Percentiles rank a stretch among this genome's conserved stretches.
These are phyloP conservation scores for Apostichopus leukothele DNA, from an alignment of 53 echinoderm and acorn worm genomes.

Conservation along the genomic window DNA sequence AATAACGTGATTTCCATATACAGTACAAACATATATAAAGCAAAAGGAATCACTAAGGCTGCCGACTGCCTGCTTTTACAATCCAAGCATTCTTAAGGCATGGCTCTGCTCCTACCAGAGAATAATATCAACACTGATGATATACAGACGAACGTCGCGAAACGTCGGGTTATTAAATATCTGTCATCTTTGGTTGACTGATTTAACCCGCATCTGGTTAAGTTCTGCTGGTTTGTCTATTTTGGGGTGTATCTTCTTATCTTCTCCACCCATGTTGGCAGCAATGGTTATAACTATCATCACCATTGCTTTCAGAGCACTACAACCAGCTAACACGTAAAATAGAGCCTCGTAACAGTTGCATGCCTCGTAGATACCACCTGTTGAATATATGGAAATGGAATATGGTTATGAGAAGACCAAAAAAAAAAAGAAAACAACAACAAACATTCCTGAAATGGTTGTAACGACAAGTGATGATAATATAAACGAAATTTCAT, in stretches of 20 bases:
- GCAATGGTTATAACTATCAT: background rate
- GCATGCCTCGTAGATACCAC: background rate
- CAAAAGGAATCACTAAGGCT: too few species aligned
- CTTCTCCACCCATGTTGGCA: background rate
- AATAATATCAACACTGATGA: background rate
- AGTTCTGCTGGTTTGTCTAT: background rate
- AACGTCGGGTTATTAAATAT: background rate
- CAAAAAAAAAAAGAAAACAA: background rate
- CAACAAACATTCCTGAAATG: background rate
- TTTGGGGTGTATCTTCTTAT: background rate
- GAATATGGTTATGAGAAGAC: background rate
- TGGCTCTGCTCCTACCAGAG: background rate
- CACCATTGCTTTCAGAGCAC: background rate
- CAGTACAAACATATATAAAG: too few species aligned
- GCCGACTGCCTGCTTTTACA: too few species aligned
- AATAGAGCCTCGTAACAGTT: conserved; percentile 6
- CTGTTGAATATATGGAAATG: background rate
- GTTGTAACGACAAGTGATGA: background rate
- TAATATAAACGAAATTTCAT: background rate
- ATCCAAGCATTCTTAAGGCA: too few species aligned
- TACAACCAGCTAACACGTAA: background rate
- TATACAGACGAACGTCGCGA: background rate
- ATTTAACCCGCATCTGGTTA: background rate
- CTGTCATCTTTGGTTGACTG: background rate
- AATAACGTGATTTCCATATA: too few species aligned